A percentile compares a stretch with the other conserved stretches of the same genome.
These are phyloP conservation scores for Drosophila helvetica DNA, from an alignment of 2,888 invertebrate genomes.

Conservation along the genomic window DNA sequence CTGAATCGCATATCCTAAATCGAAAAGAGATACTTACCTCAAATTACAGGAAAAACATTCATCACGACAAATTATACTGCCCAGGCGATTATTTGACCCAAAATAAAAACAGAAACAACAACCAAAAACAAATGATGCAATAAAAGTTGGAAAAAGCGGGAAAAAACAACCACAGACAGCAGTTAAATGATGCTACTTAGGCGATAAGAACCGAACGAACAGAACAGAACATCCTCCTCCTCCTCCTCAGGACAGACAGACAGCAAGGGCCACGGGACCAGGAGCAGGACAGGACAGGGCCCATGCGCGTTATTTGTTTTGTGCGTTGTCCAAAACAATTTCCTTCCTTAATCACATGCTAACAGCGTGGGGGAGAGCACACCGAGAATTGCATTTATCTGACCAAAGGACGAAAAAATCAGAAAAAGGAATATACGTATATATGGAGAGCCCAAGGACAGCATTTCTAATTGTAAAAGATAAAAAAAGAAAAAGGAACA, in stretches of 20 bases:
- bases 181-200: constrained; percentile 78
- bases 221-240: too few species aligned
- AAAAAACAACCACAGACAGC: constrained; percentile 65
- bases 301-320: constrained; percentile 63
- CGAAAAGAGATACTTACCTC: neutral
- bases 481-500: constrained; percentile 55
- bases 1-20: neutral
- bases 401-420: constrained; percentile 47
- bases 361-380: constrained; percentile 47
- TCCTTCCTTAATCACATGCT: constrained; percentile 83
- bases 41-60: constrained; percentile 43
- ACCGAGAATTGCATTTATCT: constrained; percentile 75
- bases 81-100: neutral
- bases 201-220: constrained; percentile 62
- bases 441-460: constrained; percentile 48
- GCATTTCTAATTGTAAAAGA: constrained; percentile 72
- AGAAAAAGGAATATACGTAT: constrained; percentile 32
- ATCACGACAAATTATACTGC: constrained; percentile 64
- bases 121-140: constrained; percentile 28
- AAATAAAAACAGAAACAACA: neutral
- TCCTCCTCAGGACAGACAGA: constrained; percentile 4
- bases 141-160: neutral
- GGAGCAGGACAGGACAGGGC: constrained; percentile 17
- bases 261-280: constrained; percentile 16
- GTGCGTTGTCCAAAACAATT: constrained; percentile 82